These are phyloP conservation scores for Condylura cristata DNA, from an alignment of 2,113 vertebrate genomes.

Conservation along the genomic window DNA sequence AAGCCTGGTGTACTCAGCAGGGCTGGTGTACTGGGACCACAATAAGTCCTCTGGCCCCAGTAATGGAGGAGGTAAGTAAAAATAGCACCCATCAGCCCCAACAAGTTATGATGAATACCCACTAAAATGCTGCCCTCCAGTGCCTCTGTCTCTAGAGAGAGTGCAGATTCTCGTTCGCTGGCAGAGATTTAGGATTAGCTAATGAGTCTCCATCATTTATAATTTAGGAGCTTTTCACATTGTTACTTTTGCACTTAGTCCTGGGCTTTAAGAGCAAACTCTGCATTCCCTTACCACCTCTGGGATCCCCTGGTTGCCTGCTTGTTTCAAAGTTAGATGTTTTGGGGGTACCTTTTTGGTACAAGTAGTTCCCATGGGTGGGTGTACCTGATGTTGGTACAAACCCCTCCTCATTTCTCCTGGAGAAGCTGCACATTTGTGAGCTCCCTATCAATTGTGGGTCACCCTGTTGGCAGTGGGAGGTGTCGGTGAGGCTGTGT, in stretches of 20 bases:
- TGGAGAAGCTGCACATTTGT: not conserved
- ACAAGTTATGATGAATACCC: too few relatives aligned
- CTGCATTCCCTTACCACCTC: not conserved
- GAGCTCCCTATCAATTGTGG: not conserved
- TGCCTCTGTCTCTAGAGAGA: not conserved
- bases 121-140: not conserved
- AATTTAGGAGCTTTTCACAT: not conserved
- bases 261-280: not conserved
- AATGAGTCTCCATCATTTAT: not conserved
- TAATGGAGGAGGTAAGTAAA: not conserved
- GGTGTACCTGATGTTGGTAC: not conserved
- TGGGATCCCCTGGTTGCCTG: not conserved
- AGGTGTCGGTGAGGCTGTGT: not conserved
- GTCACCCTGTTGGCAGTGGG: not conserved
- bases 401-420: not conserved
- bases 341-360: not conserved
- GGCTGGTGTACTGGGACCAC: not conserved
- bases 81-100: not conserved
- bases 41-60: not conserved
- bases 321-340: not conserved
- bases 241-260: not conserved
- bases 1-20: not conserved
- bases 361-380: too few relatives aligned
- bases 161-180: not conserved
- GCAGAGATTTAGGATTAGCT: not conserved